phyloP scores from a whole-genome alignment of 2,113 vertebrate genomes.

The Daboia siamensis region DNA sequence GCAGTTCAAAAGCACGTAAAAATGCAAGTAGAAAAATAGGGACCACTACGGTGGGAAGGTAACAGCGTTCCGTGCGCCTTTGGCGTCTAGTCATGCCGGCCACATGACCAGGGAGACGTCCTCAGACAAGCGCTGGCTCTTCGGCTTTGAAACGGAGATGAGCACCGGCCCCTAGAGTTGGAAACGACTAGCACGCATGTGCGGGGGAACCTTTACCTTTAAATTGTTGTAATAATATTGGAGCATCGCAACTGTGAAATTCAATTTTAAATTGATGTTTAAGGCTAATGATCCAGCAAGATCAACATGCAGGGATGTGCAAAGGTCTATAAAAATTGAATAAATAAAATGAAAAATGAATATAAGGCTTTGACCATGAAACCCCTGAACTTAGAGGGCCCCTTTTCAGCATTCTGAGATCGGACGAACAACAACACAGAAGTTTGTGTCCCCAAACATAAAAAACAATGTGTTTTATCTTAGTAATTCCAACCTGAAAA shows the following conservation, averaged over 20 bases:
- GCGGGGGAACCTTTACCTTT: no score
- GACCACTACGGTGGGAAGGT: no score
- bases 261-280: not conserved
- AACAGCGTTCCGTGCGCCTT: no score
- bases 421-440: not conserved
- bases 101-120: no score
- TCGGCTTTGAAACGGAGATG: no score
- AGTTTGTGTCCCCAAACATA: not conserved
- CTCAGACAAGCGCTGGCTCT: no score
- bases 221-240: not conserved
- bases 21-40: no score
- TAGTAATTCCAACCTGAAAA: not conserved
- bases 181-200: no score
- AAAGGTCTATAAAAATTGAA: not conserved
- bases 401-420: not conserved
- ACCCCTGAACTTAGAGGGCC: not conserved
- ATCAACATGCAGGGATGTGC: not conserved
- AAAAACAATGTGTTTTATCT: not conserved
- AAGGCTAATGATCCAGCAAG: not conserved
- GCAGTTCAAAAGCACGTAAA: no score
- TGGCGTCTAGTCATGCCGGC: no score
- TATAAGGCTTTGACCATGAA: not conserved
- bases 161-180: no score
- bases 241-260: not conserved
- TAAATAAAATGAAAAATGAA: not conserved